Conservation (phyloP, 2,888 invertebrate species). For the Melipona bicolor region DNA sequence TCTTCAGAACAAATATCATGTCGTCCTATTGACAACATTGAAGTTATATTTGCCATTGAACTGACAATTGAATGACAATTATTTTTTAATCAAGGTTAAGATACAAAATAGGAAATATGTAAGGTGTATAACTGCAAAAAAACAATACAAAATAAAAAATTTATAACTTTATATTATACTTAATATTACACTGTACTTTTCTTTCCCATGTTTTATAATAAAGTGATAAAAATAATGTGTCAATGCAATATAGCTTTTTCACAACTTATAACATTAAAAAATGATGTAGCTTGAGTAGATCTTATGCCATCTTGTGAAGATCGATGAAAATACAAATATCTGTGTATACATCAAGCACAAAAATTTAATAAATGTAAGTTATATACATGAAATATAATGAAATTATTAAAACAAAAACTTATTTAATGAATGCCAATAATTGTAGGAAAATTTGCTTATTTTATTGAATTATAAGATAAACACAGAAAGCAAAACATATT, state of each 20-base stretch:
- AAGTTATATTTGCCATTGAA: constrained; percentile 51
- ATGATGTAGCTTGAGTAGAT: constrained; percentile 16
- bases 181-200: constrained; percentile 35
- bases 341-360: too few relatives aligned
- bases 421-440: background rate
- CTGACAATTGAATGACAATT: constrained; percentile 17
- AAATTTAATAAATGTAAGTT: background rate
- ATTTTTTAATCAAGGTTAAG: constrained; percentile 42
- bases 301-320: constrained; percentile 38
- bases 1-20: constrained; percentile 42
- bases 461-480: background rate
- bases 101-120: constrained; percentile 5
- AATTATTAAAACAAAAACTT: background rate
- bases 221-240: constrained; percentile 5
- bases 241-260: background rate
- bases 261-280: background rate
- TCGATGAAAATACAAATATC: constrained; percentile 5
- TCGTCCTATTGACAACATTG: constrained; percentile 41
- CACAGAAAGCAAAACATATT: constrained; percentile 5
- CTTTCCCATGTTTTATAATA: constrained; percentile 18
- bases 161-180: constrained; percentile 2
- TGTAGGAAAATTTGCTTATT: background rate
- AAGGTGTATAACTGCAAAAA: constrained; percentile 18
- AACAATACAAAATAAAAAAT: constrained; percentile 28
- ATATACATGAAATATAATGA: background rate